Base-by-base conservation (phyloP, 2,888 invertebrate species). In the Charanyca ferruginea region DNA sequence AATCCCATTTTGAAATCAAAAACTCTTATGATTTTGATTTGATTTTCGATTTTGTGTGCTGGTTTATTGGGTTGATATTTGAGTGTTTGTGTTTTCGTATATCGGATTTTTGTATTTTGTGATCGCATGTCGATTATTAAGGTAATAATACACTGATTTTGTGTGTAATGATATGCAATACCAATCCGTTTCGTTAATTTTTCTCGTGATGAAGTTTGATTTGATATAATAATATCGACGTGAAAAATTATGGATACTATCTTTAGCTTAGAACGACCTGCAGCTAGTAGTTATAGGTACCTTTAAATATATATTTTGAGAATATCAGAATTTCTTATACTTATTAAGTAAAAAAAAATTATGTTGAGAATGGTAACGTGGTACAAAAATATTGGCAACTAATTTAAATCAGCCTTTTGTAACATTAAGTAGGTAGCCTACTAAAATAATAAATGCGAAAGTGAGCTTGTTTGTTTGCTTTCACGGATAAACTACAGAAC, bases 1-100 rank as follows among this genome's bases (percentile, higher is more conserved):
- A 83, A 84, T 83, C 72, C 65, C 73, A 81, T 81, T 84, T 81
- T 76, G 73, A 63, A 77, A 77, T 80, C 70, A 67, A 55, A 70
- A 72, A 67, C 55, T 52, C 65, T 52, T 66, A 63, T 69, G 70
- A 64, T 52, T 64, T 73, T 75, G 41, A 20, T 47, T 1, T 54
- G 38, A 80, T 67, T 66, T 71, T 83, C 55, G 32, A 63, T 74
- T 73, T 71, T 82, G 60, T 62, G 32, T 35, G 7, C 0, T 0
- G 1, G 49, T 3, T n/a, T 8, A 2, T 76, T 71, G 54, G 66
- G 77, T 80, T 65, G 28, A 54, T 35, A 60, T 67, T 83, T 28
- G 52, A 22, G 3, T 75, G 77, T 55, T 20, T 49, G 0, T 5
- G 3, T 13, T 62, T 68, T 67, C 13, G 53, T 63, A n/a, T 66